These are phyloP conservation scores for Eudemis profundana DNA, from an alignment of 2,888 invertebrate species.

Conservation along the genomic window DNA sequence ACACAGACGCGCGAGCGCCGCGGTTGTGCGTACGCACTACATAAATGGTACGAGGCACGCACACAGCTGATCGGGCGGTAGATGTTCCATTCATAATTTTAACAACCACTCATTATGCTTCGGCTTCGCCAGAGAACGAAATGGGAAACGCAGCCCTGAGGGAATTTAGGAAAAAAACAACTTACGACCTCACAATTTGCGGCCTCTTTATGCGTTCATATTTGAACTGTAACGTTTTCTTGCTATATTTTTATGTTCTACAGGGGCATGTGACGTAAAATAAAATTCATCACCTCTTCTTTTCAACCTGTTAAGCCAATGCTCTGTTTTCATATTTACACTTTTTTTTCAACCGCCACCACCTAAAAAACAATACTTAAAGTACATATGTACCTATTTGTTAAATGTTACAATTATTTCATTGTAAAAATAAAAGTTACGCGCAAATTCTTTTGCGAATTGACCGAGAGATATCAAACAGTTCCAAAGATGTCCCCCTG, in stretches of 20 bases:
- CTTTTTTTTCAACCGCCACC: too few species aligned
- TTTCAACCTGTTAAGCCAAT: too few species aligned
- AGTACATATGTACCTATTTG: too few species aligned
- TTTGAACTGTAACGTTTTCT: constrained; percentile 26
- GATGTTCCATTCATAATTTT: constrained; percentile 82
- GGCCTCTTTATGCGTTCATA: constrained; percentile 51
- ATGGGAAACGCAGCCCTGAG: constrained; percentile 63
- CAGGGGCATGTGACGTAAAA: neutral
- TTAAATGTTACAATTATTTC: too few species aligned
- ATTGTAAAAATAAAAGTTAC: too few species aligned
- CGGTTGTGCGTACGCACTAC: constrained; percentile 35
- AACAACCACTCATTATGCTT: constrained; percentile 80
- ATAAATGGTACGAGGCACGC: constrained; percentile 46
- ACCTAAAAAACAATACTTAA: too few species aligned
- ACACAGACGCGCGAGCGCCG: constrained; percentile 34
- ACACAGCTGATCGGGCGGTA: constrained; percentile 60
- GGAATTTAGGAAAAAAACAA: constrained; percentile 60
- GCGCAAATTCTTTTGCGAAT: too few species aligned
- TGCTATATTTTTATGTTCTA: neutral
- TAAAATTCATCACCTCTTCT: neutral
- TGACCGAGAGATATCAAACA: too few species aligned
- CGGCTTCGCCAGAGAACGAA: constrained; percentile 62
- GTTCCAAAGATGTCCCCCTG: too few species aligned
- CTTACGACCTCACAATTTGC: constrained; percentile 56
- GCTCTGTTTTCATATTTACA: neutral